A percentile compares a stretch with the other conserved stretches of the same genome.
These are phyloP conservation scores for Furnarius figulus DNA, from an alignment of 2,113 vertebrate species.

Conservation along the genomic window DNA sequence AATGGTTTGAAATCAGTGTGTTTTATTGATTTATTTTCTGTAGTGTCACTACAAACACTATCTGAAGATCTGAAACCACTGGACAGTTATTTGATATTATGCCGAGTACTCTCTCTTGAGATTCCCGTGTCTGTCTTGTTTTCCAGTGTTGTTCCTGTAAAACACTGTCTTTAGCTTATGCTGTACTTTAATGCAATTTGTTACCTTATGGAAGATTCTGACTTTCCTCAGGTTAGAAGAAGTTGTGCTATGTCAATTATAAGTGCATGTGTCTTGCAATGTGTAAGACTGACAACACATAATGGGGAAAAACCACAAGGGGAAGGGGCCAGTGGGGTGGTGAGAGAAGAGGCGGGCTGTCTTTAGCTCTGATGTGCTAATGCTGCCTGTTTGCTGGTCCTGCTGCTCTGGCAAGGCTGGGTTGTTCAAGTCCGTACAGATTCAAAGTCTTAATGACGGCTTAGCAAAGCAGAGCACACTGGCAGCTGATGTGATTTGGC, in stretches of 20 bases:
- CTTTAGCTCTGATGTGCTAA: not conserved
- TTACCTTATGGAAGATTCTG: not conserved
- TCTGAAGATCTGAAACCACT: not conserved
- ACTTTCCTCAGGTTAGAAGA: not conserved
- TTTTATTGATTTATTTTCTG: conserved; percentile 12
- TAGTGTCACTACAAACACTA: not conserved
- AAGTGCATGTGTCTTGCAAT: not conserved
- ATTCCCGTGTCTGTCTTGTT: not conserved
- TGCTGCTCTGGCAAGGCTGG: not conserved
- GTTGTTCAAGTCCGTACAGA: rapidly evolving
- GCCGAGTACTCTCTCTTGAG: not conserved
- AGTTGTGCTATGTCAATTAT: not conserved
- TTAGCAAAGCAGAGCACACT: not conserved
- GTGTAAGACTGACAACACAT: not conserved
- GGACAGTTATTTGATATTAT: not conserved
- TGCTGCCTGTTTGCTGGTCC: not conserved
- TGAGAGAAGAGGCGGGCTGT: rapidly evolving
- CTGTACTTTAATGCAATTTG: not conserved
- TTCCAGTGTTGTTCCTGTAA: not conserved
- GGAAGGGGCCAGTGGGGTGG: rapidly evolving
- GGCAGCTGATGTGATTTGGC: not conserved
- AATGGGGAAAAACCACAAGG: rapidly evolving
- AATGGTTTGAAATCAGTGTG: not conserved
- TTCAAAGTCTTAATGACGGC: not conserved
- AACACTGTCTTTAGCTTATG: not conserved